These are phyloP conservation scores for Nothoprocta perdicaria DNA, from an alignment of 2,113 vertebrate genomes.

Conservation along the genomic window DNA sequence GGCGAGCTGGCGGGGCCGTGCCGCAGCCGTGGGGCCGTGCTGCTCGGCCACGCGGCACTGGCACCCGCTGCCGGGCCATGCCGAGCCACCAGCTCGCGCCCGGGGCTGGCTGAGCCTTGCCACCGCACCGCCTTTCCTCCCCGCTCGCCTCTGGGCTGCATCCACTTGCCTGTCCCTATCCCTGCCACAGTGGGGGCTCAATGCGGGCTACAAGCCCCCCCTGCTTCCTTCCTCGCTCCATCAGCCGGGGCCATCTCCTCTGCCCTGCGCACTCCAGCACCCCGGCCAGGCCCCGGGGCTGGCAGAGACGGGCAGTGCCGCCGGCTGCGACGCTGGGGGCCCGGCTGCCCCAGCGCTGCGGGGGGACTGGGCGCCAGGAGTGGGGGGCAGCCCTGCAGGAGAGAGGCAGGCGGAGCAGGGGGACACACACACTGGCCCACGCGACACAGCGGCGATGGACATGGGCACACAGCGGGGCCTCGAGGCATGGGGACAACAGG, in stretches of 20 bases:
- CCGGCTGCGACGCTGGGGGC: too few species aligned
- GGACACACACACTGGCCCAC: background rate
- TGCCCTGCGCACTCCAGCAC: background rate
- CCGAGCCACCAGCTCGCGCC: too few species aligned
- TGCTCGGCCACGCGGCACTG: too few species aligned
- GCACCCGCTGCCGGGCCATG: too few species aligned
- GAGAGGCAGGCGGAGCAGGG: constrained; percentile 69
- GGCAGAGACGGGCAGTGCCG: too few species aligned
- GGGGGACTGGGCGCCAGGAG: background rate
- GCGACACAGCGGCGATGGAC: constrained; percentile 36
- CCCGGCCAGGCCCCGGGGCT: too few species aligned
- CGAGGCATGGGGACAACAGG: background rate
- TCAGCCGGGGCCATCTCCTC: background rate
- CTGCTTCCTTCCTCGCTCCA: background rate
- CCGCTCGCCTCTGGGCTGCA: too few species aligned
- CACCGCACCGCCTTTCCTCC: fast-evolving
- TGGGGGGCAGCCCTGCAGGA: background rate
- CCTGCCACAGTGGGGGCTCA: fast-evolving
- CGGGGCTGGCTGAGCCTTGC: background rate
- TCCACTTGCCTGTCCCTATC: background rate
- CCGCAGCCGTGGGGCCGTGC: too few species aligned
- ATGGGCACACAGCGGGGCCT: background rate
- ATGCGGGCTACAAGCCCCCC: background rate
- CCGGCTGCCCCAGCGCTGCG: background rate
- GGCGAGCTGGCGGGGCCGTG: too few species aligned